Conservation (phyloP, 2,797 vertebrate species). For the Micrastur ruficollis region DNA sequence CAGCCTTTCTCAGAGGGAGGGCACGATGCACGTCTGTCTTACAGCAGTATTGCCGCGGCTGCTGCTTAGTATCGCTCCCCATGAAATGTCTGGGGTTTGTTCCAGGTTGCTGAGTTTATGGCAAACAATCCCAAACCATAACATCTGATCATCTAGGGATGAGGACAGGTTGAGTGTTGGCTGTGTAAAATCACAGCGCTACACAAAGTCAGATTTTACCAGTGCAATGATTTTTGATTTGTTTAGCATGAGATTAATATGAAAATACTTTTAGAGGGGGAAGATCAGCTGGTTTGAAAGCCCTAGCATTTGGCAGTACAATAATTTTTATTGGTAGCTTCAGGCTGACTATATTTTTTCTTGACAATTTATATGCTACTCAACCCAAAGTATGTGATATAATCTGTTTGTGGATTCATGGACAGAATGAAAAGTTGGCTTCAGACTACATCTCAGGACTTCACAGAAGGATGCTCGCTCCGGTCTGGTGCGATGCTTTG, state of each 20-base stretch:
- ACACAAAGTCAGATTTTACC: neutral
- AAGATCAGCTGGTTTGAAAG: conserved; percentile 39
- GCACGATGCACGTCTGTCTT: fast-evolving
- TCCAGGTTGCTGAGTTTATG: neutral
- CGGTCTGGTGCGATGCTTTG: neutral
- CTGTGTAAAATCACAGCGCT: neutral
- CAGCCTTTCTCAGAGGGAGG: neutral
- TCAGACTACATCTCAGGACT: neutral
- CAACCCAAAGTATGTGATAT: neutral
- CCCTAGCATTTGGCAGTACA: conserved; percentile 20
- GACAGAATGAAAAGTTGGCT: conserved; percentile 45
- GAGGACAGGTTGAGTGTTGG: neutral
- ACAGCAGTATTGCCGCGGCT: neutral
- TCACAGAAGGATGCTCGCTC: neutral
- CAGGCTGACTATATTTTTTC: conserved; percentile 51
- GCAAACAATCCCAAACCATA: neutral
- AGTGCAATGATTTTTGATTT: neutral
- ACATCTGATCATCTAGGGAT: neutral
- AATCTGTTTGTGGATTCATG: neutral
- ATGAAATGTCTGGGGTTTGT: neutral
- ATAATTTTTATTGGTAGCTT: conserved; percentile 25
- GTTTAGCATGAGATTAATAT: neutral
- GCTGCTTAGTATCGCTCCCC: neutral
- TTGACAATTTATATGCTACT: conserved; percentile 45
- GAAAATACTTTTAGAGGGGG: neutral